Evolutionary conservation across 2,797 vertebrate genomes (phyloP), one percentile per base, ranked within the genome.

Genomic region (Pogonophryne albipinna): DNA sequence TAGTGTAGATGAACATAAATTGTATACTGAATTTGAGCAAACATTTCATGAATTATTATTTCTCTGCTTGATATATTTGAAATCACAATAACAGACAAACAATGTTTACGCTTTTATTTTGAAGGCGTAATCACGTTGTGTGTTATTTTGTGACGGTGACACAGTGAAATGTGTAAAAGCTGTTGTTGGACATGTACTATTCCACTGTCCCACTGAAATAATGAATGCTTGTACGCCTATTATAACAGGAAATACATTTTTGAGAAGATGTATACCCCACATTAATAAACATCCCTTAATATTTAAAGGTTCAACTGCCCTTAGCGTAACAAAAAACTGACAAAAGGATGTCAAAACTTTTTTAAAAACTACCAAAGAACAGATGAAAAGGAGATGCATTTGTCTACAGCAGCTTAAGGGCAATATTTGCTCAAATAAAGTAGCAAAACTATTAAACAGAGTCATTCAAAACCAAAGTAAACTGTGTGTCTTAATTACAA

Each of bases 111-210:
- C 19, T 70, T 78, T 85, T 81, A 80, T 79, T 87, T 65, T 89
- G 89, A 88, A 90, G 61, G 61, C 42, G 6, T 0, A 20, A n/a
- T 10, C 45, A 45, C 63, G 5, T 45, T 42, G 16, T 46, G 19
- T 0, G 13, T 9, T 10, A 55, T 46, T 45, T 8, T 13, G 41
- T 67, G 20, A 45, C 1, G 45, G 84, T 78, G 74, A 80, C 55
- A 0, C 23, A 49, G 23, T 13, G 9, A 5, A 13, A 10, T 57
- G 80, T 72, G 57, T 50, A 41, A 63, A 53, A 6, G 41, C 51
- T 2, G 44, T 20, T 15, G 4, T 59, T 27, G 81, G 82, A 86
- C 82, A 75, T 73, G 57, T 66, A n/a, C 34, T 38, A 7, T 7
- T 9, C 8, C 34, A 38, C 7, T 7, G 34, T 38, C 34, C 34